Conservation (phyloP, 1,140 invertebrate species). For the Drosophila carrolli region DNA sequence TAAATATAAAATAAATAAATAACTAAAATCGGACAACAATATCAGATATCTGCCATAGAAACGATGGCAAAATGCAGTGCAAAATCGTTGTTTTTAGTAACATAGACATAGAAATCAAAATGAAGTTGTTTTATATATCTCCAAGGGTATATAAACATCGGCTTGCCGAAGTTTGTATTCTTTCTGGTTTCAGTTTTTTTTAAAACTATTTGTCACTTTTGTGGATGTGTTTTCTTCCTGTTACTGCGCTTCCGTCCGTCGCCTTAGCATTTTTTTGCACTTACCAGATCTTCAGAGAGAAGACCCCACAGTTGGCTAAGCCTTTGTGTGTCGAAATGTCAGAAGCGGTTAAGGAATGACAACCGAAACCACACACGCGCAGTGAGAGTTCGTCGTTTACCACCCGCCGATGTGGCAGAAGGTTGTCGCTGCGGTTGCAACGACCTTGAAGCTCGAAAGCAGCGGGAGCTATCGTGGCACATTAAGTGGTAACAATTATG, state of each 20-base stretch:
- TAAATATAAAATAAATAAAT: no score
- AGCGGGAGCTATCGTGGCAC: constrained; percentile 21
- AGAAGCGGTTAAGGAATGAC: constrained; percentile 39
- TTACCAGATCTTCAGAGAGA: constrained; percentile 21
- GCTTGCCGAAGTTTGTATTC: no score
- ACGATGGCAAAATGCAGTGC: no score
- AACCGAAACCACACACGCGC: constrained; percentile 27
- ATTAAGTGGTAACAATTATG: constrained; percentile 20
- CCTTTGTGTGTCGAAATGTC: constrained; percentile 22
- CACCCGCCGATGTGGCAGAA: constrained; percentile 31
- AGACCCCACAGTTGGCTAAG: constrained; percentile 26
- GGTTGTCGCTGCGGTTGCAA: constrained; percentile 34
- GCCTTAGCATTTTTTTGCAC: constrained; percentile 16
- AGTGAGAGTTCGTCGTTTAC: constrained; percentile 16
- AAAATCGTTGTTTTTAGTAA: no score
- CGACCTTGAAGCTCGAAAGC: constrained; percentile 34
- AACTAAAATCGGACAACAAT: no score
- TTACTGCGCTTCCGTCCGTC: constrained; percentile 24
- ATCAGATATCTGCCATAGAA: no score
- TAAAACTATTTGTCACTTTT: no score
- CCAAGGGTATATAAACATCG: no score
- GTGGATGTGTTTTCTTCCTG: constrained; percentile 26
- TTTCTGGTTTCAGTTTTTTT: no score
- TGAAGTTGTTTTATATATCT: no score
- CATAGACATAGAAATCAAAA: no score